These are phyloP conservation scores for Mixornis gularis DNA, from an alignment of 2,113 vertebrate species.

Conservation along the genomic window DNA sequence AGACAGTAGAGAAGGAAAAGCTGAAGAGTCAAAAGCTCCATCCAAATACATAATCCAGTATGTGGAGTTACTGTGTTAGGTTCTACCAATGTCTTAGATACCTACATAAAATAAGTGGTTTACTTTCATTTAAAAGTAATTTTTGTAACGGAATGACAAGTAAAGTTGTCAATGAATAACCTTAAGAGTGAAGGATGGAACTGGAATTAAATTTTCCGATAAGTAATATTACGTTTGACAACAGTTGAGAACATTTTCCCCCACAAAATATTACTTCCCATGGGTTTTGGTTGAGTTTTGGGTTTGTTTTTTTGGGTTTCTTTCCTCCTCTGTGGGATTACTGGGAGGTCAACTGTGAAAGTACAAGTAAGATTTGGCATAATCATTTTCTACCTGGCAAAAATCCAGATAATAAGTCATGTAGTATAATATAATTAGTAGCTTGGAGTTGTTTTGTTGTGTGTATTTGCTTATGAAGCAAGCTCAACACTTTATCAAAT, in stretches of 20 bases:
- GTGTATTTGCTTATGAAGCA: not conserved
- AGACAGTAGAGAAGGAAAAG: not conserved
- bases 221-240: not conserved
- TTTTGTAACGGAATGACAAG: not conserved
- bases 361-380: slow-evolving; percentile 19
- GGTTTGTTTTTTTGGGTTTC: not conserved
- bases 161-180: not conserved
- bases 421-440: not conserved
- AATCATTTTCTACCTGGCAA: slow-evolving; percentile 28
- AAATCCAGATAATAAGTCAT: not conserved
- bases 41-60: not conserved
- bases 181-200: not conserved
- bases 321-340: not conserved
- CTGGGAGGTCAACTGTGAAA: slow-evolving; percentile 38
- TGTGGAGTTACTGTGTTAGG: not conserved
- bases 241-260: not conserved
- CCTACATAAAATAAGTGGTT: not conserved
- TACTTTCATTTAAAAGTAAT: not conserved
- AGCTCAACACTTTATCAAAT: not conserved
- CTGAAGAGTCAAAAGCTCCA: not conserved
- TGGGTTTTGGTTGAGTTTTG: not conserved
- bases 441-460: not conserved
- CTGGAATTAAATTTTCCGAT: not conserved
- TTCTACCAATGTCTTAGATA: not conserved
- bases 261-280: not conserved